phyloP scores from a whole-genome alignment of 1,140 invertebrate genomes.

The Arion vulgaris region DNA sequence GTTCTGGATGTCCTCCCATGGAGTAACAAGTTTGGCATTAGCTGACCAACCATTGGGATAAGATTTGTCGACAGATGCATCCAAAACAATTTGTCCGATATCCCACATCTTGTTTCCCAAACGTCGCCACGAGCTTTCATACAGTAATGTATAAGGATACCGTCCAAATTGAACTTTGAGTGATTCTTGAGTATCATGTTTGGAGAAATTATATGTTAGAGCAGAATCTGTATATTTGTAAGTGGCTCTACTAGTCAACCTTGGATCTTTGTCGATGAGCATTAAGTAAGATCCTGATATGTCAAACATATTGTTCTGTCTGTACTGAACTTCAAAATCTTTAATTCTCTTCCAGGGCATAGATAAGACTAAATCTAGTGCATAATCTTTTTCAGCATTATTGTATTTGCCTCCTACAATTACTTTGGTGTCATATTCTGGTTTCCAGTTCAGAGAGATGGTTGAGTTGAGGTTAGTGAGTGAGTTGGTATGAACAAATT shows the following conservation, averaged over 20 bases:
- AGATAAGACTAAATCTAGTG: neutral
- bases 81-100: slow-evolving; percentile 1
- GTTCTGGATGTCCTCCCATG: slow-evolving; percentile 5
- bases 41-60: neutral
- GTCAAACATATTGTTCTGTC: neutral
- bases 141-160: slow-evolving; percentile 6
- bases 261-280: neutral
- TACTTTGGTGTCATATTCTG: slow-evolving; percentile 7
- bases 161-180: neutral
- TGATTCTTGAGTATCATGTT: neutral
- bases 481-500: neutral
- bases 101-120: neutral
- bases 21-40: slow-evolving; percentile 19
- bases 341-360: neutral
- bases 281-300: neutral
- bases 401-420: neutral
- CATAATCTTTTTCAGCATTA: slow-evolving; percentile 12
- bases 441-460: slow-evolving; percentile 3
- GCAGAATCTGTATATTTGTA: neutral
- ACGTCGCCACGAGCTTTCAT: neutral
- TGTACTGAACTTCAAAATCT: neutral
- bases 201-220: neutral
- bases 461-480: neutral
- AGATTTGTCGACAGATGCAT: slow-evolving; percentile 11
- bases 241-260: neutral